Evolutionary conservation across 2,113 vertebrate genomes (phyloP), one percentile per base, ranked within the genome.

Genomic region (Theristicus caerulescens): DNA sequence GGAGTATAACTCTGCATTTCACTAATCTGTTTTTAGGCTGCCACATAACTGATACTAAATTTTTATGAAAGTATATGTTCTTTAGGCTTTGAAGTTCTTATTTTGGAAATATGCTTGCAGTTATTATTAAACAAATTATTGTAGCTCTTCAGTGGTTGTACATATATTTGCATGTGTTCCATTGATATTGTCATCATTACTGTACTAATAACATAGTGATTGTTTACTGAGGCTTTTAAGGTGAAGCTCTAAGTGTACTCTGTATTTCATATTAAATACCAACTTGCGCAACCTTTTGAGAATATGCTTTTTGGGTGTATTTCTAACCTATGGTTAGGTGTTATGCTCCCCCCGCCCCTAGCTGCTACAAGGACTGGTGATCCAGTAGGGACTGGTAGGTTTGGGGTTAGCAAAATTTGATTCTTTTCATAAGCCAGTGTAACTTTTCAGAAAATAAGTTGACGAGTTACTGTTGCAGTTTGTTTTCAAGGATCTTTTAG

Each of bases 341-440:
- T 0, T 57, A 1, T 40, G 21, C 40, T 64, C 62, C 36, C 1
- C 10, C 17, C 5, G 11, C 15, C 11, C 2, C 8, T 19, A 27
- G 29, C 21, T 86, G 27, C 34, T 74, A 2, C 27, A 26, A 32
- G 54, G 54, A 18, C 22, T 74, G 32, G 10, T 90, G 44, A n/a
- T 58, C 42, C 14, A 6, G 19, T 47, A 42, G 58, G 58, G 36
- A 15, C n/a, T 58, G 40, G 40, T 65, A 70, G 61, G 13, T 86
- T 88, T 82, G 54, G 11, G 20, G 3, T 72, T 77, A 36, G 40
- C 20, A 77, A 58, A 65, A 66, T 36, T 13, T 25, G 13, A 7
- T 52, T 82, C 13, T 71, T 92, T 51, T 44, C 15, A 9, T 64
- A 67, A 67, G 32, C 32, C 55, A 38, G 19, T 73, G 14, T 38